Evolutionary conservation across 1,140 invertebrate genomes (phyloP).

Genomic region (Scaptomyza hsui): DNA sequence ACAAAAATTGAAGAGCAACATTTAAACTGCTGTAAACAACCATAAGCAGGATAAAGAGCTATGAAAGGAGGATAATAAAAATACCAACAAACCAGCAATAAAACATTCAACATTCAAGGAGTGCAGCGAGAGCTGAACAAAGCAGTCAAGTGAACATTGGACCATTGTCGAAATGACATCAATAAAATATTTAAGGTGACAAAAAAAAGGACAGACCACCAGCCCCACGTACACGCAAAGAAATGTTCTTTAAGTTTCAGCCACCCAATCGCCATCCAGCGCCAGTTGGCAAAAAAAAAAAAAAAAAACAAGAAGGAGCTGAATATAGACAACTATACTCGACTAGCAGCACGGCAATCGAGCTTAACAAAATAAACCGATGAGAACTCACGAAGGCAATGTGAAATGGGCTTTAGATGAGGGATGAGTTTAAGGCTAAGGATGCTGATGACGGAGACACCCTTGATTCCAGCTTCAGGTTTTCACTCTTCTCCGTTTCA

Average conservation of each 20-base stretch:
- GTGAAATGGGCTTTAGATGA: neutral
- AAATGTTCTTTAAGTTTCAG: constrained; percentile 28
- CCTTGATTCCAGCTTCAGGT: constrained; percentile 29
- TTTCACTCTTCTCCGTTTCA: constrained; percentile 61
- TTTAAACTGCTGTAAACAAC: constrained; percentile 53
- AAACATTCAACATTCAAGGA: constrained; percentile 58
- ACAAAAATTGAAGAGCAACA: constrained; percentile 44
- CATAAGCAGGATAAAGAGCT: constrained; percentile 27
- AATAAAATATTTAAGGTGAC: constrained; percentile 76
- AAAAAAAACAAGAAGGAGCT: constrained; percentile 9
- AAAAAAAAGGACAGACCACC: constrained; percentile 43
- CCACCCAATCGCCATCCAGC: neutral
- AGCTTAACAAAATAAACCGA: constrained; percentile 48
- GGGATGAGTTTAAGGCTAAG: constrained; percentile 2
- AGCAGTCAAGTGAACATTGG: constrained; percentile 63
- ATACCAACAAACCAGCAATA: constrained; percentile 70
- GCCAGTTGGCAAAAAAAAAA: constrained; percentile 40
- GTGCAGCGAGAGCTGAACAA: constrained; percentile 21
- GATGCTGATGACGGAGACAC: neutral
- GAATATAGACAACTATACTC: constrained; percentile 28
- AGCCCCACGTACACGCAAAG: constrained; percentile 18
- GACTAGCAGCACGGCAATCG: constrained; percentile 34
- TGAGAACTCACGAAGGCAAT: constrained; percentile 28
- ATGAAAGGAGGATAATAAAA: constrained; percentile 50
- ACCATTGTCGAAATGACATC: constrained; percentile 75